phyloP scores from a whole-genome alignment of 2,113 vertebrate genomes.

The Mormyrus lacerda region DNA sequence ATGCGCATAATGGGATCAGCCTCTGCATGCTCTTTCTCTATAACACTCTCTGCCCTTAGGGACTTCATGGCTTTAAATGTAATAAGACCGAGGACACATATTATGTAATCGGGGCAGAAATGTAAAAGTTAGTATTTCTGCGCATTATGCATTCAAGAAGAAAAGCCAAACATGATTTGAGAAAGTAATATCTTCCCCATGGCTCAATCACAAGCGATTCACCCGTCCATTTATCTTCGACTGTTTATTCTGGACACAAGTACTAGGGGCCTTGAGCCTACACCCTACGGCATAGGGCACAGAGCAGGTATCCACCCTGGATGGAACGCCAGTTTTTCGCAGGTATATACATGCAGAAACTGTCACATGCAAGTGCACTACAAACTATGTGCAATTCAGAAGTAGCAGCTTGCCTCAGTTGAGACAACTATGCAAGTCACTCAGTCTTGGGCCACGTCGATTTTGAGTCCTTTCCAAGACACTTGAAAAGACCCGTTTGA shows the following conservation, averaged over 20 bases:
- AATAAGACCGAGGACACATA: neutral
- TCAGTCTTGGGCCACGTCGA: neutral
- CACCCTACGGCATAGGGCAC: neutral
- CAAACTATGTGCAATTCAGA: neutral
- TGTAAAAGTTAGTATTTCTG: neutral
- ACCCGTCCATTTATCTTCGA: neutral
- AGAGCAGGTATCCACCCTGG: neutral
- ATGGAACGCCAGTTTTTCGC: neutral
- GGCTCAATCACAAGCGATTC: neutral
- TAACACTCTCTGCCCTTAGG: neutral
- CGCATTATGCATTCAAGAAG: neutral
- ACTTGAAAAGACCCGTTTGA: neutral
- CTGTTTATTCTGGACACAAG: neutral
- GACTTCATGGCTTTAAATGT: slow-evolving; percentile 1
- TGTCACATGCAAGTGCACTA: neutral
- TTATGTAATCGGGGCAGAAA: neutral
- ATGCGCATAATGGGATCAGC: neutral
- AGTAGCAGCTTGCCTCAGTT: neutral
- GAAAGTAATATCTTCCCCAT: neutral
- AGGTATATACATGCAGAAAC: neutral
- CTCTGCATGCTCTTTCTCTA: neutral
- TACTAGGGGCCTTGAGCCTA: neutral
- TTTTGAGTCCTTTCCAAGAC: neutral
- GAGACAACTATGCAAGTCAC: neutral
- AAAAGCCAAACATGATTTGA: neutral